Evolutionary conservation across 1,140 invertebrate genomes (phyloP), one percentile per base, ranked within the genome.

Genomic region (Drosophila nigromelanica): DNA sequence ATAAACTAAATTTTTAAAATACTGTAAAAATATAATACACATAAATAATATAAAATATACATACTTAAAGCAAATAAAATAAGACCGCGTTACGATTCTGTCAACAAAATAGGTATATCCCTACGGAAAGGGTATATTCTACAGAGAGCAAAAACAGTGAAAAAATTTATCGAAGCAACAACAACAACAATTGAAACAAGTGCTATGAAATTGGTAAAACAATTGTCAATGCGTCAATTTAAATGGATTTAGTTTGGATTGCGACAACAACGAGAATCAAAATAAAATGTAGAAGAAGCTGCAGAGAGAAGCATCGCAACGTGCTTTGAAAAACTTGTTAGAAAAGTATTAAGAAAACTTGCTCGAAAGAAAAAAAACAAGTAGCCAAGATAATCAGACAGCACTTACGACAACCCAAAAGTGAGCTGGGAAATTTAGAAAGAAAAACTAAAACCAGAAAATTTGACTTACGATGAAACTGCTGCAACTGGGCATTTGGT

Each of bases 171-270:
- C 52, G 42, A 4, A 15, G 55, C 30, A 63, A 67, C 64, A 75
- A 67, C 27, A 33, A 33, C 24, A 15, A 12, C 14, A 35, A 10
- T 5, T 2, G 21, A 72, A 81, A 73, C 78, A 76, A 81, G 75
- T 68, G 58, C 55, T 74, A 72, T 78, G 47, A 78, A 87, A 87
- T 87, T 87, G 78, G 51, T 78, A 73, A 87, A 86, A 87, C 82
- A 87, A 81, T 86, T 86, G 82, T 81, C 82, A 86, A 82, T 86
- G 68, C 82, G 82, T 87, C 82, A 86, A 78, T 81, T 73, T 73
- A 76, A 87, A 76, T 86, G 78, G 75, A 81, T 78, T 86, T 72
- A 68, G 66, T 52, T 71, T 54, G 47, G 56, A 37, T 48, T 42
- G 35, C 33, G 67, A 42, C 42, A 82, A 73, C 63, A 71, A 72